Conservation (phyloP, 2,797 vertebrate species). For the Bovichtus diacanthus region DNA sequence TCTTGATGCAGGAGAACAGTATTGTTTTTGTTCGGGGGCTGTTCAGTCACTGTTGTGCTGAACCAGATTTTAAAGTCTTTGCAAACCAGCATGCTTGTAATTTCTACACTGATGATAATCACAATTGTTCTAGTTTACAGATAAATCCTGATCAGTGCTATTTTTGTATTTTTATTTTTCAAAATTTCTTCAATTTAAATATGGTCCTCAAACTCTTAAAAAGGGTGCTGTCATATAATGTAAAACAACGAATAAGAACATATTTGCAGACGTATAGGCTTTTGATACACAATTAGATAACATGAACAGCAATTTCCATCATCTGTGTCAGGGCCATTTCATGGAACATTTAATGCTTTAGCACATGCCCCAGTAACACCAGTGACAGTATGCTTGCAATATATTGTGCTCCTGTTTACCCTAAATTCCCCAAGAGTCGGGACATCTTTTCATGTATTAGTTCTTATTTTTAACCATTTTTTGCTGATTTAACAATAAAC, state of each 20-base stretch:
- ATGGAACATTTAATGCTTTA: not conserved
- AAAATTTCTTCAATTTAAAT: not conserved
- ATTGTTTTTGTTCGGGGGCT: slow-evolving; percentile 43
- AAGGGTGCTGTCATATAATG: not conserved
- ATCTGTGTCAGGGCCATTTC: not conserved
- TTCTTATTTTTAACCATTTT: not conserved
- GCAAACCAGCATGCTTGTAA: not conserved
- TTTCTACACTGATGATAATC: not conserved
- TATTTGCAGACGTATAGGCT: not conserved
- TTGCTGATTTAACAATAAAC: not conserved
- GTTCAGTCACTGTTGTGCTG: slow-evolving; percentile 38
- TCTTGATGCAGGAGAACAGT: slow-evolving; percentile 48
- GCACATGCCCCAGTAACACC: not conserved
- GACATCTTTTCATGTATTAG: not conserved
- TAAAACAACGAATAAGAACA: not conserved
- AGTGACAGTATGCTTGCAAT: not conserved
- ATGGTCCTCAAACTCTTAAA: not conserved
- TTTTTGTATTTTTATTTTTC: not conserved
- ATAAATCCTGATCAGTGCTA: not conserved
- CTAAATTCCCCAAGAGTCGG: not conserved
- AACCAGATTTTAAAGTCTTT: slow-evolving; percentile 13
- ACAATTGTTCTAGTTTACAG: not conserved
- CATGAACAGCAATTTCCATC: not conserved
- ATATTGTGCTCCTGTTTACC: not conserved
- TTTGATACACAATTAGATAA: not conserved